A percentile compares a stretch with the other conserved stretches of the same genome.
phyloP scores from a whole-genome alignment of 2,888 invertebrate species.

The Andrena bicolor region DNA sequence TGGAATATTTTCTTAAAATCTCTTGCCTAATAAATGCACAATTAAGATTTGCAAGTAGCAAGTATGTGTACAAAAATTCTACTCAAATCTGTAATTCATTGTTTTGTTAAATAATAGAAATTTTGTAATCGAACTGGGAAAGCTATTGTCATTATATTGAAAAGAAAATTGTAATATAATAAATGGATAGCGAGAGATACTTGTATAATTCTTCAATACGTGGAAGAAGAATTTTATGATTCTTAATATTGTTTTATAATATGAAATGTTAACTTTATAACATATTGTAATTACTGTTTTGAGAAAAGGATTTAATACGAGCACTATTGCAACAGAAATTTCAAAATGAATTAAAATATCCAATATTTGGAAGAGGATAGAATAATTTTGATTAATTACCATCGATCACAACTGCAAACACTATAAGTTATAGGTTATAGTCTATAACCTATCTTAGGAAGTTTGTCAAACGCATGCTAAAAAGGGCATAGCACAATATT shows the following conservation, averaged over 20 bases:
- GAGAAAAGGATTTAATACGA: not conserved
- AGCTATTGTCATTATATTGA: not conserved
- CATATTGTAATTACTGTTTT: not conserved
- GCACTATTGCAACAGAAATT: not conserved
- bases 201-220: not conserved
- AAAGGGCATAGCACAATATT: constrained; percentile 32
- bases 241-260: too few species aligned
- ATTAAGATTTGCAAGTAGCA: not conserved
- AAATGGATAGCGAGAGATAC: not conserved
- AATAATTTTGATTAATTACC: not conserved
- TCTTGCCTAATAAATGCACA: not conserved
- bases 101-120: not conserved
- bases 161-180: not conserved
- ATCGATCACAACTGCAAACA: not conserved
- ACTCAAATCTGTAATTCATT: not conserved
- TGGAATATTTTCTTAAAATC: not conserved
- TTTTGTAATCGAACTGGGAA: not conserved
- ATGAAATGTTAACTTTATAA: not conserved
- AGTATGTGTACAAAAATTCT: not conserved
- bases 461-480: not conserved
- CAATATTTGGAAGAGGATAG: not conserved
- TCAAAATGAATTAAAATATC: not conserved
- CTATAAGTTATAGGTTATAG: too few species aligned
- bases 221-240: not conserved
- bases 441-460: not conserved